Base-by-base conservation (phyloP, 2,113 vertebrate species). In the Corythornis cristatus region DNA sequence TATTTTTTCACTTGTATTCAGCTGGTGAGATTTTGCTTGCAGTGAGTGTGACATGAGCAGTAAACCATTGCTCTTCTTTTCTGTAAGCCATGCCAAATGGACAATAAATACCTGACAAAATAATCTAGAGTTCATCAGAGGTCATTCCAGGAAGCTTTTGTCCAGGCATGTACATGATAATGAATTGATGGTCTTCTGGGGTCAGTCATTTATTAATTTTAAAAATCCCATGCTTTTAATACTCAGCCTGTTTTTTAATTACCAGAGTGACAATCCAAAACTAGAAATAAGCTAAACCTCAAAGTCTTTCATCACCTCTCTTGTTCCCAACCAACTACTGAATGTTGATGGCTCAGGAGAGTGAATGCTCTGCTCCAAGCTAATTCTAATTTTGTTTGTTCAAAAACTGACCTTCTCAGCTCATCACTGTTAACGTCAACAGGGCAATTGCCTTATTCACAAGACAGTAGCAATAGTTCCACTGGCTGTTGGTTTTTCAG, bases 51-150 rank as follows among this genome's bases (percentile, higher is more conserved):
- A 83, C n/a, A 15, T 4, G 23, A 74, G 23, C 4, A 22, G 40
- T 58, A 12, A 88, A 93, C 35, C 33, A 71, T 81, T 77, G 33
- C 35, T 79, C 20, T 40, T 73, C 20, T 60, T 48, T 85, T 80
- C 74, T 72, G 6, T 1, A n/a, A 43, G 29, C 60, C 43, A 33
- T 60, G 33, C 37, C 75, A 83, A 90, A 77, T 53, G 84, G 54
- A 68, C 91, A 93, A 88, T 80, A 94, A 91, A 93, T 96, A 83
- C 93, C 89, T 92, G 86, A 86, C 51, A 93, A 53, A 93, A 61
- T 66, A 66, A 94, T 73, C 78, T 90, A n/a, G 29, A 80, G 74
- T 77, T 94, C 89, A 91, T 82, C 89, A 84, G 3, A 62, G 71
- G 56, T 85, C 77, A 71, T 90, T 64, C 31, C 40, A 71, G 76